These are phyloP conservation scores for Lichenostomus cassidix DNA, from an alignment of 2,113 vertebrate genomes.

Conservation along the genomic window DNA sequence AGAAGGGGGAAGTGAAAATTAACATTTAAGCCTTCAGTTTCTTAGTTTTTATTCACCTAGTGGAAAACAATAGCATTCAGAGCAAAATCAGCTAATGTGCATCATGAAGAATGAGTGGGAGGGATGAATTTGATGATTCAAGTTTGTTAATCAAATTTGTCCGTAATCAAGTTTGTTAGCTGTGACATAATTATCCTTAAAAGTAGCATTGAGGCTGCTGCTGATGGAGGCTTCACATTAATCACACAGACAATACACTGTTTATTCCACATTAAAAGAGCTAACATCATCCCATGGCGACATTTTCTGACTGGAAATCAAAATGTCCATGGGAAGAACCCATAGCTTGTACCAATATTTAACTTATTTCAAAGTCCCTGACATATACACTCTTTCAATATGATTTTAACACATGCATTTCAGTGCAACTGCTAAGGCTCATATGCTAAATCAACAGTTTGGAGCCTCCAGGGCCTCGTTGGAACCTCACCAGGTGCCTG, in stretches of 20 bases:
- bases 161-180: background rate
- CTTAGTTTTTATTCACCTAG: background rate
- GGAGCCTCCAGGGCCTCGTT: background rate
- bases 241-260: background rate
- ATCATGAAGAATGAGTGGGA: background rate
- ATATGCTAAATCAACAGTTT: conserved; percentile 9
- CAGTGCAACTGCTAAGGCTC: background rate
- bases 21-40: background rate
- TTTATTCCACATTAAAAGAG: background rate
- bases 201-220: background rate
- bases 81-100: background rate
- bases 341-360: background rate
- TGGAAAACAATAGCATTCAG: background rate
- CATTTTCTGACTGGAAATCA: background rate
- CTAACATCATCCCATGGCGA: background rate
- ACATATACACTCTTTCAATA: background rate
- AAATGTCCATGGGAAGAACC: background rate
- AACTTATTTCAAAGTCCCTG: background rate
- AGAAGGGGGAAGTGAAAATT: background rate
- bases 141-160: background rate
- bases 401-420: background rate
- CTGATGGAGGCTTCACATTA: background rate
- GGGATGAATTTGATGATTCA: background rate
- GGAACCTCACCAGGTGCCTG: conserved; percentile 31
- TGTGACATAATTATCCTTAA: background rate